These are phyloP conservation scores for Uropetala carovei DNA, from an alignment of 2,888 invertebrate genomes.

Conservation along the genomic window DNA sequence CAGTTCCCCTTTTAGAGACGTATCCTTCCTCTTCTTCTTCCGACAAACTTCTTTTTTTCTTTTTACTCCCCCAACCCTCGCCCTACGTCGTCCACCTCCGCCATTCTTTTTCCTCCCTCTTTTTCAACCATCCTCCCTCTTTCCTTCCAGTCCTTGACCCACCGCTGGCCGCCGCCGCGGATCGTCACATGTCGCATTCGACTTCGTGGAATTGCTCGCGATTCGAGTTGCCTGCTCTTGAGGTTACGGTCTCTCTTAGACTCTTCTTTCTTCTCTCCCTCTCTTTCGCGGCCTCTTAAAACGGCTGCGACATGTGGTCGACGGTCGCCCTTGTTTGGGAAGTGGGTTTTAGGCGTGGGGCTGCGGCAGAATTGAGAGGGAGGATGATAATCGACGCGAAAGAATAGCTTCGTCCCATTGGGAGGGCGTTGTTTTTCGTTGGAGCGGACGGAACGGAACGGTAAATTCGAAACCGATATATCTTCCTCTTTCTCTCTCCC, in stretches of 20 bases:
- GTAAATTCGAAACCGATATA: constrained; percentile 30
- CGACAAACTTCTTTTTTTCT: too few relatives aligned
- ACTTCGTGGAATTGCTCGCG: constrained; percentile 47
- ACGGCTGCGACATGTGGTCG: constrained; percentile 26
- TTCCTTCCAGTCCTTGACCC: constrained; percentile 36
- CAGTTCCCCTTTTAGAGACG: neutral
- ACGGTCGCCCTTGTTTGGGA: constrained; percentile 38
- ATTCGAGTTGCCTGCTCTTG: neutral
- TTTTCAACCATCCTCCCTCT: too few relatives aligned
- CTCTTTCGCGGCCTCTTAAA: neutral
- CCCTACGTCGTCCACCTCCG: neutral
- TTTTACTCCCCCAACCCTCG: too few relatives aligned
- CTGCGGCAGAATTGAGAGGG: neutral
- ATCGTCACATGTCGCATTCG: neutral
- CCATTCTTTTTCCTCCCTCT: too few relatives aligned
- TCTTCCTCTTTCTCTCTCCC: neutral
- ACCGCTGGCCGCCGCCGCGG: constrained; percentile 23
- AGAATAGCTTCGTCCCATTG: constrained; percentile 31
- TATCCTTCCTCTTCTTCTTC: too few relatives aligned
- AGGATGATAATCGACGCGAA: neutral
- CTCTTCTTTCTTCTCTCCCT: neutral
- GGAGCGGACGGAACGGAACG: neutral
- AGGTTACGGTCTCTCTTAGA: constrained; percentile 7
- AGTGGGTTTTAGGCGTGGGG: neutral
- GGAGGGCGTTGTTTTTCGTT: neutral